A percentile compares a stretch with the other conserved stretches of the same genome.
These are phyloP conservation scores for Anthopleura xanthogrammica DNA, from an alignment of 92 coral and sea anemone species.

Conservation along the genomic window DNA sequence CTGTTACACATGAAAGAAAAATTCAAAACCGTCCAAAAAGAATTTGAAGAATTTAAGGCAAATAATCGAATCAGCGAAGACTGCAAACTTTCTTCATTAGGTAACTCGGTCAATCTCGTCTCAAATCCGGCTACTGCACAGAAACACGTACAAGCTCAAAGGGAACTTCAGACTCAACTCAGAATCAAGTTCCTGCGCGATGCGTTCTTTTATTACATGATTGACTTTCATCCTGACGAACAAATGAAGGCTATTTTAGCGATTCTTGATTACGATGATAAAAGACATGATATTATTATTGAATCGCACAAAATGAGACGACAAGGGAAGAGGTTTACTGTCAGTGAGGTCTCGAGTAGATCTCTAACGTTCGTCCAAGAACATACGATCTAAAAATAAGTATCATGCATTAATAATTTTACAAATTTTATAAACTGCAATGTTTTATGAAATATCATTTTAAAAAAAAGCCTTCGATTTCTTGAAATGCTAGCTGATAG, in stretches of 20 bases:
- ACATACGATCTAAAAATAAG: constrained; percentile 24
- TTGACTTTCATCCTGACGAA: constrained; percentile 96
- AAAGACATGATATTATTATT: constrained; percentile 78
- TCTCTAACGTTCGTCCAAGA: constrained; percentile 94
- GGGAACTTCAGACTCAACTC: constrained; percentile 79
- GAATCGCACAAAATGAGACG: constrained; percentile 85
- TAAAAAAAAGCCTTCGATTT: no score
- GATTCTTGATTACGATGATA: constrained; percentile 91
- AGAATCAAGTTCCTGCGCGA: constrained; percentile 90
- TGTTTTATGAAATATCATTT: no score
- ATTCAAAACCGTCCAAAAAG: constrained; percentile 67
- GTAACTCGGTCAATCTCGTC: constrained; percentile 20
- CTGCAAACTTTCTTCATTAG: constrained; percentile 26
- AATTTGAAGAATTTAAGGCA: constrained; percentile 57
- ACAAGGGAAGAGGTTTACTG: constrained; percentile 87
- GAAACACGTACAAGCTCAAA: constrained; percentile 39
- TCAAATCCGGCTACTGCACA: constrained; percentile 24
- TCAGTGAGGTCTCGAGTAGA: constrained; percentile 92
- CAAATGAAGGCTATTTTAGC: constrained; percentile 97
- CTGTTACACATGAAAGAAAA: constrained; percentile 70
- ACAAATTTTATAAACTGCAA: no score
- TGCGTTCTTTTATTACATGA: constrained; percentile 97
- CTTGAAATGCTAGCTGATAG: no score
- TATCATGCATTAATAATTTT: no score
- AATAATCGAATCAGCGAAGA: constrained; percentile 64